Conservation (phyloP, 1,140 invertebrate species). For the Formica selysi region DNA sequence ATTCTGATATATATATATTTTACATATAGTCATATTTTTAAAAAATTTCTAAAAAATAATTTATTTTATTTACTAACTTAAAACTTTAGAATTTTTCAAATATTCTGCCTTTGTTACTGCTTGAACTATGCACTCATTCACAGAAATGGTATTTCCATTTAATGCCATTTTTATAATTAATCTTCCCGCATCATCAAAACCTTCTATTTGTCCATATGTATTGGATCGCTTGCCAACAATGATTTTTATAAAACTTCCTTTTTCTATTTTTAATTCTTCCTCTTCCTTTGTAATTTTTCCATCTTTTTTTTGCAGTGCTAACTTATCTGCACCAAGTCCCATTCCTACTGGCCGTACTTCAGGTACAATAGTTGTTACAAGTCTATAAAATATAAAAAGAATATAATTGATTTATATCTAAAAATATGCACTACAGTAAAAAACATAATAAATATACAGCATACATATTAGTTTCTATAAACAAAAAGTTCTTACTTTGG, state of each 20-base stretch:
- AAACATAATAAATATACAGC: neutral
- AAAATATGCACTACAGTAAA: constrained; percentile 5
- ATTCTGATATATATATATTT: neutral
- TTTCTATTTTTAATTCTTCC: constrained; percentile 89
- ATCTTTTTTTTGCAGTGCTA: constrained; percentile 86
- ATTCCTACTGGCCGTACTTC: constrained; percentile 94
- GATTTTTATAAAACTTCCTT: constrained; percentile 91
- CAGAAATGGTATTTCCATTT: constrained; percentile 89
- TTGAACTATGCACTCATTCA: constrained; percentile 93
- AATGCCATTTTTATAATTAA: constrained; percentile 93
- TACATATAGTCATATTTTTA: constrained; percentile 61
- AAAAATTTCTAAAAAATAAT: constrained; percentile 72
- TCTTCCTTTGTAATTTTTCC: constrained; percentile 86
- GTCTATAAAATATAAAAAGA: constrained; percentile 79
- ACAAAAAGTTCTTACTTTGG: constrained; percentile 84
- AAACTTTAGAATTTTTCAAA: constrained; percentile 92
- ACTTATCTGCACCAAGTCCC: constrained; percentile 95
- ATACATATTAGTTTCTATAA: constrained; percentile 5
- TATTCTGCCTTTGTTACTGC: constrained; percentile 93
- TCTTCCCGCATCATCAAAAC: constrained; percentile 93
- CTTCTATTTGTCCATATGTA: constrained; percentile 94
- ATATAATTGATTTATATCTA: neutral
- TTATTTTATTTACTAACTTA: constrained; percentile 89
- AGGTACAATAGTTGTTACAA: constrained; percentile 87
- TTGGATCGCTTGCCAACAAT: constrained; percentile 91